Conservation (phyloP, 1,140 invertebrate genomes). For the Drosophila virilis region DNA sequence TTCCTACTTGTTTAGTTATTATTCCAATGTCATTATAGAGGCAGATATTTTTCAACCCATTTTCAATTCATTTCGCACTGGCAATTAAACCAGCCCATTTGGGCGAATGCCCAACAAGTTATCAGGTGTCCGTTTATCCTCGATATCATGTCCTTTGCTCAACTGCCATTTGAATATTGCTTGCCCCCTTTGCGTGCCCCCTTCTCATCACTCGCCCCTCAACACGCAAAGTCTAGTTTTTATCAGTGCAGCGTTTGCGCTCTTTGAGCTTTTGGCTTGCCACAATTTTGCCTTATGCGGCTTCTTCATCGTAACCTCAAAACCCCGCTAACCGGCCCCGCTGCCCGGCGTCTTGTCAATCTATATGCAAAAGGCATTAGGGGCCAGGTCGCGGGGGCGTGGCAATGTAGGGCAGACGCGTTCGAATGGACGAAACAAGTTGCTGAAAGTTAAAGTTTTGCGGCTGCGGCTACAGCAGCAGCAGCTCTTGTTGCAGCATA, state of each 20-base stretch:
- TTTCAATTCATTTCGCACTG: no score
- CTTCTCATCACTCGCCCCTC: not conserved
- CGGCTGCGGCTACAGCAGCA: slow-evolving; percentile 53
- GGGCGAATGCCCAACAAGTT: no score
- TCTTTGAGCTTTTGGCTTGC: slow-evolving; percentile 63
- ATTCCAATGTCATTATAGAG: no score
- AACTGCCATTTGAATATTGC: not conserved
- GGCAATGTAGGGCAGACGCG: slow-evolving; percentile 3
- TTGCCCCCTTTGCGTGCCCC: not conserved
- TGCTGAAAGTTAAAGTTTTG: slow-evolving; percentile 71
- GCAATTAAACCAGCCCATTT: no score
- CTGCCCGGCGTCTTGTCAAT: not conserved
- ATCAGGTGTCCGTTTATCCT: not conserved
- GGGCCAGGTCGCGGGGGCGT: not conserved
- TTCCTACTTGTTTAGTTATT: no score
- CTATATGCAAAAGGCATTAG: slow-evolving; percentile 4
- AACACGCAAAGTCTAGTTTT: slow-evolving; percentile 18
- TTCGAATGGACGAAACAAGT: slow-evolving; percentile 59
- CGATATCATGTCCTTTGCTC: not conserved
- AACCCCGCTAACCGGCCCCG: not conserved
- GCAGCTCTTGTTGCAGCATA: slow-evolving; percentile 50
- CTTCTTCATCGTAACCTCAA: slow-evolving; percentile 8
- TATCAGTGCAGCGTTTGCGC: slow-evolving; percentile 56
- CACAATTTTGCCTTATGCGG: slow-evolving; percentile 73
- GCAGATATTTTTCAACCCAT: no score